phyloP scores from a whole-genome alignment of 1,140 invertebrate genomes.

The Drosophila simulans region DNA sequence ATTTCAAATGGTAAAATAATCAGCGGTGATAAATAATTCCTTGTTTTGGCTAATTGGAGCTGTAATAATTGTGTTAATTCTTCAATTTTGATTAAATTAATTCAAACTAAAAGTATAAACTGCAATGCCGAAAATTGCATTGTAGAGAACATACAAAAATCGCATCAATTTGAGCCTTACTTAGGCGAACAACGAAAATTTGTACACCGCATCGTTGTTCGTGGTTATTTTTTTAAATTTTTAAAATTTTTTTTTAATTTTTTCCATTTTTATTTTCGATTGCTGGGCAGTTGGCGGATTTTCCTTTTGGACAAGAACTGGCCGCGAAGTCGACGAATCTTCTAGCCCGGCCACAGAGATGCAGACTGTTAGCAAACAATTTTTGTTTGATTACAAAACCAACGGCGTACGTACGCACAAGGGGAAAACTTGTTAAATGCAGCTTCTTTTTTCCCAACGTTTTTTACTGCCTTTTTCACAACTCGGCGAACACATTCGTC shows the following conservation, averaged over 20 bases:
- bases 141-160: constrained; percentile 29
- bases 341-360: constrained; percentile 25
- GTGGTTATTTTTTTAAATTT: constrained; percentile 3
- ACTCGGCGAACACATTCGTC: constrained; percentile 46
- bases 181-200: constrained; percentile 51
- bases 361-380: constrained; percentile 67
- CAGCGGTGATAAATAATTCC: too few species aligned
- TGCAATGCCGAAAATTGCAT: neutral
- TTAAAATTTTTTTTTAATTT: constrained; percentile 1
- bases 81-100: too few species aligned
- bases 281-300: constrained; percentile 21
- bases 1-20: too few species aligned
- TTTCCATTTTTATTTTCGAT: neutral
- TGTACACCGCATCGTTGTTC: constrained; percentile 37
- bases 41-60: too few species aligned
- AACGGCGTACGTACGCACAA: constrained; percentile 21
- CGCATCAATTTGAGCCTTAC: constrained; percentile 31
- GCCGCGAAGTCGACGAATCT: constrained; percentile 38
- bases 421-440: constrained; percentile 62
- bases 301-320: constrained; percentile 61
- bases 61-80: too few species aligned
- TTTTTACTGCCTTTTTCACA: constrained; percentile 39
- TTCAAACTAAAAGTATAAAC: neutral
- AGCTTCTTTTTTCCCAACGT: constrained; percentile 41
- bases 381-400: constrained; percentile 68